Evolutionary conservation across 2,797 vertebrate genomes (phyloP).

Genomic region (Cottoperca gobio): DNA sequence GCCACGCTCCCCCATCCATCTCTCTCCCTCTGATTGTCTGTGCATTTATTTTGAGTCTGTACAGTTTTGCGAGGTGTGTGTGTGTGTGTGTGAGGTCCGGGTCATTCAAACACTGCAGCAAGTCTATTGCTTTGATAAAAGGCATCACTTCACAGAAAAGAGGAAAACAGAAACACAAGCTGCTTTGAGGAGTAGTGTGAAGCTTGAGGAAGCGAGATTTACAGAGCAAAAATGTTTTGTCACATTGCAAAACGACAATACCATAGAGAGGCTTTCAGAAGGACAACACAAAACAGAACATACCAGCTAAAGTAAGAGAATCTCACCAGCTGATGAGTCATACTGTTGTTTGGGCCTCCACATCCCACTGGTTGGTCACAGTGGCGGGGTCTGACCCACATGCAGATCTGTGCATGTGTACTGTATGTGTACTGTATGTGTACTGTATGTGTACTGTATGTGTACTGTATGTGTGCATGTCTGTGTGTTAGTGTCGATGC

Average conservation of each 20-base stretch:
- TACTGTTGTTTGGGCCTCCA: constrained; percentile 30
- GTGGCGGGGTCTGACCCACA: constrained; percentile 52
- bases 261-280: constrained; percentile 50
- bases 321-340: constrained; percentile 59
- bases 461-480: constrained; percentile 34
- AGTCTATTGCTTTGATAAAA: constrained; percentile 85
- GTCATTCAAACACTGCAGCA: constrained; percentile 82
- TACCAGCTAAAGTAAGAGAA: constrained; percentile 40
- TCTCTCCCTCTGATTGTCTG: constrained; percentile 85
- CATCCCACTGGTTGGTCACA: constrained; percentile 54
- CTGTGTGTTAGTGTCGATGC: constrained; percentile 57
- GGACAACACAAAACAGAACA: constrained; percentile 46
- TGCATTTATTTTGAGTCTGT: constrained; percentile 83
- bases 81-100: constrained; percentile 81
- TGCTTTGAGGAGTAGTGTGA: constrained; percentile 77
- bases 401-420: constrained; percentile 35
- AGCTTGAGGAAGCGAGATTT: constrained; percentile 65
- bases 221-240: constrained; percentile 64
- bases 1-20: constrained; percentile 13
- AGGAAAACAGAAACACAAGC: constrained; percentile 62
- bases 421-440: constrained; percentile 27
- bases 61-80: constrained; percentile 75
- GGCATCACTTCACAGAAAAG: constrained; percentile 81
- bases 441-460: constrained; percentile 20
- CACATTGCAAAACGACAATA: constrained; percentile 69